Evolutionary conservation across 1,140 invertebrate species (phyloP), one percentile per base, ranked within the genome.

Genomic region (Pararge aegeria): DNA sequence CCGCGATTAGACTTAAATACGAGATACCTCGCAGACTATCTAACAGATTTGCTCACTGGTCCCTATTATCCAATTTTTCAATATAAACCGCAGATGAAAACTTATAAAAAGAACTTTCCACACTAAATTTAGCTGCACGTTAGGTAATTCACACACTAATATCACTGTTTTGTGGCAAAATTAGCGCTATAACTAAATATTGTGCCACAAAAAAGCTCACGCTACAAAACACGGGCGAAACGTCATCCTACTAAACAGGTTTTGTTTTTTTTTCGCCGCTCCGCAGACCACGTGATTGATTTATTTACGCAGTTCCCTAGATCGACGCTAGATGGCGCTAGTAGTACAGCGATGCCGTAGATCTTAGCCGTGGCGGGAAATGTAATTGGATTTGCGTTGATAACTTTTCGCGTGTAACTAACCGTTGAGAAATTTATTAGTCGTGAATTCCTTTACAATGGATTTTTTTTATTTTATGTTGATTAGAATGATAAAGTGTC

Each of bases 181-280:
- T 37, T 34, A 51, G 29, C 56, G 19, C 42, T 67, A 73, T 55
- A 63, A 64, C 65, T 40, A 73, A 34, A 56, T 59, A 73, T 68
- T 75, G 50, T 60, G 56, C 55, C 54, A 55, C 30, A 54, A 72
- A 70, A 34, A 71, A 73, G 69, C 68, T 72, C 71, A 69, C 80
- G 66, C 65, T 75, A 83, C 69, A 86, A 79, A 87, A 86, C 76
- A 86, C 68, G 60, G 40, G 52, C 71, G 60, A 75, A 64, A 83
- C 85, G 83, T 88, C 85, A 88, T 65, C 66, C 61, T 54, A 78
- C 69, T 65, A 80, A 85, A 87, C 82, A 77, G 79, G 83, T 87
- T 88, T 80, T 73, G 61, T 78, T 76, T 82, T 83, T 78, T 77
- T 77, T 75, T 61, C 62, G 59, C 66, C 58, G 34, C 48, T 44